Evolutionary conservation across 2,113 vertebrate species (phyloP).

Genomic region (Tapirus terrestris): DNA sequence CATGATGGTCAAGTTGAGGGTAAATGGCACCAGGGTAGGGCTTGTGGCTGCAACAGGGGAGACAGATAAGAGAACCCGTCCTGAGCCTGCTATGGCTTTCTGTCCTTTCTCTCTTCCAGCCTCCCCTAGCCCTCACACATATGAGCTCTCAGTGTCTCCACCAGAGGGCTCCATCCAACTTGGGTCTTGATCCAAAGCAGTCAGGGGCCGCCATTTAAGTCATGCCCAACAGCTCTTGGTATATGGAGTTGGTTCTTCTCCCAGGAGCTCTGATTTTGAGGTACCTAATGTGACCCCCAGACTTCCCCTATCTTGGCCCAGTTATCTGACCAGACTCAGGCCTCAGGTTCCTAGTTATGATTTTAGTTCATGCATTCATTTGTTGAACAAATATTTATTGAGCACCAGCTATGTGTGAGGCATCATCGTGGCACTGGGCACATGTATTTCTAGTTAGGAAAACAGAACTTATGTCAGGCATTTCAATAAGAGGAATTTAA

Average conservation of each 20-base stretch:
- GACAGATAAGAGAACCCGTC: neutral
- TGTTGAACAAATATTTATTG: neutral
- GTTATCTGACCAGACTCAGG: neutral
- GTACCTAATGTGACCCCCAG: neutral
- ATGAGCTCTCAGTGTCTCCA: neutral
- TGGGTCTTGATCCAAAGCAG: neutral
- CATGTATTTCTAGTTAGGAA: neutral
- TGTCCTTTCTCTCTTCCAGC: neutral
- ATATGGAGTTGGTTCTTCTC: neutral
- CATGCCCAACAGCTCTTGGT: neutral
- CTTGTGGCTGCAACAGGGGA: neutral
- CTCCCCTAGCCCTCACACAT: neutral
- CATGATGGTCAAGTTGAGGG: conserved; percentile 79
- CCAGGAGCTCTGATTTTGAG: neutral
- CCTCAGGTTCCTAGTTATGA: neutral
- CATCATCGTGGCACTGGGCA: neutral
- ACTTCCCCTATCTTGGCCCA: neutral
- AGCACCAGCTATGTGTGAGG: neutral
- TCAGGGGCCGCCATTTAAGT: neutral
- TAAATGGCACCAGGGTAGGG: conserved; percentile 64
- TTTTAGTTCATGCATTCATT: neutral
- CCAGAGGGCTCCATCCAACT: neutral
- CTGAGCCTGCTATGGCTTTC: neutral
- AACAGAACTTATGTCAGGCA: neutral
- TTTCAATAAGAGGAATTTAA: neutral